Evolutionary conservation across 2,113 vertebrate genomes (phyloP), one percentile per base, ranked within the genome.

Genomic region (Ondatra zibethicus): DNA sequence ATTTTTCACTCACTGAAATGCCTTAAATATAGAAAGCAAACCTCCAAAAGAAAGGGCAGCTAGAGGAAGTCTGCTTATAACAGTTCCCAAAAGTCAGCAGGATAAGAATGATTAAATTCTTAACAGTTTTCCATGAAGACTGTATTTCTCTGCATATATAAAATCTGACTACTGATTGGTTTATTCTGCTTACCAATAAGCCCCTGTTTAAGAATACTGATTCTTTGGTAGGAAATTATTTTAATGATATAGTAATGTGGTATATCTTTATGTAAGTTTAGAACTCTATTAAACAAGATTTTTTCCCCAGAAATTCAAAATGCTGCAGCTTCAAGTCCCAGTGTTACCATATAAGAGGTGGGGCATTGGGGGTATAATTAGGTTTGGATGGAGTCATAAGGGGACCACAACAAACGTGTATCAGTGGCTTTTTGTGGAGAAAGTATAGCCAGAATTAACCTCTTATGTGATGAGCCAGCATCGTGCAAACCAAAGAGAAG

Each of bases 1-100:
- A 75, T 4, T 52, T 80, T 58, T 87, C 3, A 77, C 8, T 58
- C 65, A 81, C 13, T 87, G 70, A 6, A 81, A 6, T 88, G 12
- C 17, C 14, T 81, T 88, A 88, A 92, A 31, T 85, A 36, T 81
- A 77, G 50, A 87, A 94, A 91, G 61, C 4, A 68, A 42, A 92
- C 92, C 4, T 72, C 11, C n/a, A 47, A 75, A 11, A 16, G 58
- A 61, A 88, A 70, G 58, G 19, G 10, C 4, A 85, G 90, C 13
- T 31, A 66, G 33, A 63, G 33, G 12, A 1, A 85, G 66, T 75
- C 21, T 82, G 13, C 84, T 19, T 31, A 42, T 65, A 91, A 72
- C 13, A 50, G 27, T 29, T 76, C 39, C 68, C n/a, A 45, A 80
- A 5, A 23, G 31, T 42, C 36, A 36, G 5, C 19, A 87, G 0